Evolutionary conservation across 2,888 invertebrate species (phyloP), one percentile per base, ranked within the genome.

Genomic region (Cyclophora albipunctata): DNA sequence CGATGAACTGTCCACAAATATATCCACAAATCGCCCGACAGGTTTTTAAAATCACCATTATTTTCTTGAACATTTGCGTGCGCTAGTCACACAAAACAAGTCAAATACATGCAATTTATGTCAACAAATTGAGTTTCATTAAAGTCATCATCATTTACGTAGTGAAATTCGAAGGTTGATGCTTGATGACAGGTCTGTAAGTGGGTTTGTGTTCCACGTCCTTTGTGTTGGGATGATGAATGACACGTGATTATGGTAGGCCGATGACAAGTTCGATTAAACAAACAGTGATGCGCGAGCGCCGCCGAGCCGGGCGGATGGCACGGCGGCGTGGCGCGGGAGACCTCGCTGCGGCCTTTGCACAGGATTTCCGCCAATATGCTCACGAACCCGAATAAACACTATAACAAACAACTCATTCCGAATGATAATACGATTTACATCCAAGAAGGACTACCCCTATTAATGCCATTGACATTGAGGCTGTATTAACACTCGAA

Each of bases 351-450:
- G 37, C 37, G 37, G 78, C 84, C 84, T 83, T 76, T 72, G 66
- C 71, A 72, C 83, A 84, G 84, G 84, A 86, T 85, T 84, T 86
- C 86, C 86, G 86, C 82, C 80, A 83, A 64, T 71, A 64, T 72
- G 73, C 74, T 69, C 78, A 74, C 74, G 73, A 76, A 72, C 73
- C 71, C 69, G 67, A 66, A 69, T 65, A 62, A 72, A 72, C 69
- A 69, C 7, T 42, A 20, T 20, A 37, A 62, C 63, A 63, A 56
- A 64, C 68, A 59, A 67, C 57, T 67, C 62, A 63, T 46, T 55
- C 5, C 33, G 43, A 33, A 5, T 37, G 37, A 37, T 37, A 37
- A 37, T 37, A 37, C 37, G 37, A 37, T 37, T 37, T 37, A 37
- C 37, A 37, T 5, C 5, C 37, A 37, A 5, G 4, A 37, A 37